phyloP scores from a whole-genome alignment of 2,113 vertebrate species.

The Catharus minimus region DNA sequence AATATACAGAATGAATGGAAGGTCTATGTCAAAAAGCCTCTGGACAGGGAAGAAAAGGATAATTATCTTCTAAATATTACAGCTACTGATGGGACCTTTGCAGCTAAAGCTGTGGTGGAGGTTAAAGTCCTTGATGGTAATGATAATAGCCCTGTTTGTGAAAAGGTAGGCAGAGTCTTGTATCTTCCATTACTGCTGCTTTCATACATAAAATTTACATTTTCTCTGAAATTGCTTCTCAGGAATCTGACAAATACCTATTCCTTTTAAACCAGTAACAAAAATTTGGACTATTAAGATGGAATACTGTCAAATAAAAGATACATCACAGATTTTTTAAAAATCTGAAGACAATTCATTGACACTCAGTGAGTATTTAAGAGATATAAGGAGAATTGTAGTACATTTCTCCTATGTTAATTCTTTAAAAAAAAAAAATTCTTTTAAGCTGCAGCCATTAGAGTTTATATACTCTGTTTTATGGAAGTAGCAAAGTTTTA shows the following conservation, averaged over 20 bases:
- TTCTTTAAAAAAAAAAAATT: background rate
- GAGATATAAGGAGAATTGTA: background rate
- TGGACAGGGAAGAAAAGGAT: constrained; percentile 93
- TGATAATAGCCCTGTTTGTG: constrained; percentile 93
- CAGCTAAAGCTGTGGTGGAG: constrained; percentile 90
- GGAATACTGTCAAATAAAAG: background rate
- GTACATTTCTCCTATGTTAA: background rate
- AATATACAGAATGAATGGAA: constrained; percentile 96
- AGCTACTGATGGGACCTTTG: constrained; percentile 93
- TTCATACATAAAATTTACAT: constrained; percentile 69
- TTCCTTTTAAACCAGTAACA: background rate
- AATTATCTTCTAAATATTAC: constrained; percentile 95
- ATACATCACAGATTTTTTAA: background rate
- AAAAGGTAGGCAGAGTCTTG: constrained; percentile 82
- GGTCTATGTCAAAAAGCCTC: constrained; percentile 90
- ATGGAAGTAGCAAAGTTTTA: background rate
- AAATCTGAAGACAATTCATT: background rate
- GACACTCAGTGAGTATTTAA: background rate
- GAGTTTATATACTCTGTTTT: background rate
- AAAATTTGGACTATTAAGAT: background rate
- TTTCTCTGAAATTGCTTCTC: background rate
- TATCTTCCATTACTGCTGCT: background rate
- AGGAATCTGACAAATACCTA: background rate
- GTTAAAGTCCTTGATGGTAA: constrained; percentile 98
- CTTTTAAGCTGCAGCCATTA: background rate